A percentile compares a stretch with the other conserved stretches of the same genome.
Evolutionary conservation across 2,888 invertebrate genomes (phyloP).

Genomic region (Epirrhoe alternata): DNA sequence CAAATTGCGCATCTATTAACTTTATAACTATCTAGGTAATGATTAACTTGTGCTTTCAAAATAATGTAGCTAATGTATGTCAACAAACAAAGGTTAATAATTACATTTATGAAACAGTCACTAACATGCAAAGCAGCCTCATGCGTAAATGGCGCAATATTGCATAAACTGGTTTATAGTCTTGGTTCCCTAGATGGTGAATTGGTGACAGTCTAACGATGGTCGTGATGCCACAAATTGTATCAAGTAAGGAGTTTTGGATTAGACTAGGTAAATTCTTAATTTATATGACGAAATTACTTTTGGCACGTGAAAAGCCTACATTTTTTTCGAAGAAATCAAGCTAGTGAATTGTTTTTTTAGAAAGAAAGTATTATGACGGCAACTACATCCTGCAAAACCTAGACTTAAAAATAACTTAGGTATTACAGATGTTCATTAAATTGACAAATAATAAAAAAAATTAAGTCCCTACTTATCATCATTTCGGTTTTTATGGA

Average conservation of each 20-base stretch:
- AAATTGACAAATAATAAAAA: constrained; percentile 30
- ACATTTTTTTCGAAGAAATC: no score
- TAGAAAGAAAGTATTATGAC: no score
- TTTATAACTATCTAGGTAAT: background rate
- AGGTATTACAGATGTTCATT: constrained; percentile 29
- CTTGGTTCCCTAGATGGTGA: background rate
- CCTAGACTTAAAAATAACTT: background rate
- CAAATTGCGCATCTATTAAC: background rate
- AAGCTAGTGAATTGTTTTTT: no score
- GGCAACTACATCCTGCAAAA: no score
- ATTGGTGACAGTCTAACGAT: background rate
- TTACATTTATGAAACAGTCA: constrained; percentile 49
- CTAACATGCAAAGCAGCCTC: constrained; percentile 47
- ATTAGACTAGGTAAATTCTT: no score
- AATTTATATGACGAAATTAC: no score
- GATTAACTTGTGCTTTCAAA: constrained; percentile 1
- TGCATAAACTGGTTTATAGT: constrained; percentile 50
- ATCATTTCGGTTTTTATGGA: constrained; percentile 25
- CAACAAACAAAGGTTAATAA: constrained; percentile 44
- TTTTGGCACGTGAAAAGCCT: no score
- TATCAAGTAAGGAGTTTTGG: background rate
- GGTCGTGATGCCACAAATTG: background rate
- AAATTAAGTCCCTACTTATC: constrained; percentile 31
- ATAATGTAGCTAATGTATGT: constrained; percentile 36
- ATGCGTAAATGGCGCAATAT: constrained; percentile 53